Conservation (phyloP, 2,797 vertebrate species). For the Dallia pectoralis region DNA sequence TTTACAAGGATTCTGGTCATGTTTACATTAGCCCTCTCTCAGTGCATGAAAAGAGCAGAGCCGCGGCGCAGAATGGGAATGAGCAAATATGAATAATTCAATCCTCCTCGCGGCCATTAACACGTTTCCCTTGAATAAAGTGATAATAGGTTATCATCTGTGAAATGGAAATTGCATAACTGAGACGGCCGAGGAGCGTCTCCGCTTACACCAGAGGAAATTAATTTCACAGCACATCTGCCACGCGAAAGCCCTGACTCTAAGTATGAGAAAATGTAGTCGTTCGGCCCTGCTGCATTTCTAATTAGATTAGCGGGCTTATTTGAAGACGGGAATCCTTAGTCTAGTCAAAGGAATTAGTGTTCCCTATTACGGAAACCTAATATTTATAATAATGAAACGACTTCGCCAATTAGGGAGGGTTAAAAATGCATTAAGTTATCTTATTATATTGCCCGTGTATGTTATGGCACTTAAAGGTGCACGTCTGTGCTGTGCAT, state of each 20-base stretch:
- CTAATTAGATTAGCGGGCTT: constrained; percentile 99
- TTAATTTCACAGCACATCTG: constrained; percentile 99
- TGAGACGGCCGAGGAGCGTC: constrained; percentile 79
- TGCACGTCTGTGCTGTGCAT: constrained; percentile 72
- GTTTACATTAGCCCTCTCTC: constrained; percentile 99
- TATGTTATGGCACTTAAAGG: constrained; percentile 76
- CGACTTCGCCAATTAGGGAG: constrained; percentile 92
- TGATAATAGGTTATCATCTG: constrained; percentile 99
- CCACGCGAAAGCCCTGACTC: constrained; percentile 87
- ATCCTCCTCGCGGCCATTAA: constrained; percentile 99
- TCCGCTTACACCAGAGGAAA: constrained; percentile 99
- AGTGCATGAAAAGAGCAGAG: constrained; percentile 96
- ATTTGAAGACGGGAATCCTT: constrained; percentile 88
- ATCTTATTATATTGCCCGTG: constrained; percentile 86
- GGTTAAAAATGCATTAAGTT: constrained; percentile 97
- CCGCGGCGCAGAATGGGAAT: constrained; percentile 90
- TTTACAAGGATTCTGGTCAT: constrained; percentile 99
- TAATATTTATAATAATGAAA: constrained; percentile 98
- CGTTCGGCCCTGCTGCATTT: constrained; percentile 93
- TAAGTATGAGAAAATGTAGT: constrained; percentile 97
- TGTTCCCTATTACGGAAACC: constrained; percentile 88
- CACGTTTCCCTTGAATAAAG: constrained; percentile 99
- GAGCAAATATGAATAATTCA: constrained; percentile 99
- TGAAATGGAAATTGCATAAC: constrained; percentile 99
- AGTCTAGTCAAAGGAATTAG: constrained; percentile 91